Base-by-base conservation (phyloP, 2,888 invertebrate species). In the Fragum whitleyi region DNA sequence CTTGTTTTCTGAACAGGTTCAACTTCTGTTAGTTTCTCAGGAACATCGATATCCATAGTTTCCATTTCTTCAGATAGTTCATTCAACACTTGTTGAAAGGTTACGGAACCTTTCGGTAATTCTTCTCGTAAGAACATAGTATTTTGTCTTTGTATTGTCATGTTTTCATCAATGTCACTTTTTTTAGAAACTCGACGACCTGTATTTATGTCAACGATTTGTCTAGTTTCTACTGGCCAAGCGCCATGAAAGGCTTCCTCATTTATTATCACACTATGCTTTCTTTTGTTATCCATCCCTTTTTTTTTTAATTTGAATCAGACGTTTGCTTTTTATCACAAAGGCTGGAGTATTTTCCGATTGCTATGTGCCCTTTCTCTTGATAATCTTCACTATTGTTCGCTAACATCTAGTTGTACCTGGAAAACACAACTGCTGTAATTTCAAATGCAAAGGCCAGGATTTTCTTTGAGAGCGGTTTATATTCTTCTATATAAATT, bases 41-140 rank as follows among this genome's bases (percentile, higher is more conserved):
- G 16, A n/a, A 6, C 42, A 1, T 65, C 42, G 11, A 79, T 68
- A 28, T 72, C 28, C 0, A 74, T 57, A 6, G 53, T 61, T 21
- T 79, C 51, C 47, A 79, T 32, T 21, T 68, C 75, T n/a, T 75
- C 51, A 1, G 75, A 67, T 19, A 81, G 68, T 68, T 81, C 81
- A 9, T 77, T 69, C 0, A 81, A 32, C 3, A 78, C 81, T 59
- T 78, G 71, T 36, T 62, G 77, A 68, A 81, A 78, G 0, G 77
- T 81, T 21, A 68, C 55, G 7, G 81, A 81, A 39, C 77, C 78
- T 26, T 61, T 42, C 1, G 81, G 77, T 61, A 81, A 61, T 32
- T 77, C 67, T 32, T 77, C 74, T 16, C 77, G 53, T 53, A 65
- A 21, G 23, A n/a, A 21, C 65, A 39, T 42, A 9, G 65, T 42